phyloP scores from a whole-genome alignment of 2,888 invertebrate genomes.

The Caenorhabditis sp. region DNA sequence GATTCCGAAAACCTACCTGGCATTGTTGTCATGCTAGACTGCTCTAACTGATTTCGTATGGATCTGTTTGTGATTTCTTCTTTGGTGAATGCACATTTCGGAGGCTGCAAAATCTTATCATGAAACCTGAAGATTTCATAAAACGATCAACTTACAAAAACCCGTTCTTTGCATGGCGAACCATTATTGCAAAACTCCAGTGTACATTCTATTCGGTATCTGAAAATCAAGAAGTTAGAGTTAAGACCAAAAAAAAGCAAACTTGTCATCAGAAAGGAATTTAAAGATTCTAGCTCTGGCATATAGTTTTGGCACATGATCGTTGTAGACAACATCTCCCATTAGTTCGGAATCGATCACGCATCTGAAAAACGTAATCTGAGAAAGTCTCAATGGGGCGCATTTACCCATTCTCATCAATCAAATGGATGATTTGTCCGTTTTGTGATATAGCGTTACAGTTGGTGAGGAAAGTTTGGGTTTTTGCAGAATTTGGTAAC shows the following conservation, averaged over 20 bases:
- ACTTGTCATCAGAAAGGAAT: constrained; percentile 71
- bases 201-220: constrained; percentile 71
- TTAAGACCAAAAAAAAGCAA: background rate
- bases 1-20: constrained; percentile 27
- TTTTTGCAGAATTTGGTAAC: constrained; percentile 60
- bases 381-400: too few species aligned
- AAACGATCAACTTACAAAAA: constrained; percentile 56
- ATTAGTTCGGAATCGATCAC: constrained; percentile 74
- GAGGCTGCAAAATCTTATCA: constrained; percentile 70
- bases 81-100: constrained; percentile 75
- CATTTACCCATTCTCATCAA: constrained; percentile 75
- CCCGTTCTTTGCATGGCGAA: constrained; percentile 58
- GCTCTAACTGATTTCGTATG: constrained; percentile 48
- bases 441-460: constrained; percentile 74
- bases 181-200: constrained; percentile 69
- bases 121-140: background rate
- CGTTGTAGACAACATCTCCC: constrained; percentile 74
- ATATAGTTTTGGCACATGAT: constrained; percentile 68
- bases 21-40: constrained; percentile 39
- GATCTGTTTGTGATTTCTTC: constrained; percentile 72
- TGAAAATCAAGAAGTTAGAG: constrained; percentile 15
- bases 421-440: constrained; percentile 73
- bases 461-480: constrained; percentile 68
- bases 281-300: constrained; percentile 74
- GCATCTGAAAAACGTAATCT: constrained; percentile 54